These are phyloP conservation scores for Lophius piscatorius DNA, from an alignment of 2,113 vertebrate species.

Conservation along the genomic window DNA sequence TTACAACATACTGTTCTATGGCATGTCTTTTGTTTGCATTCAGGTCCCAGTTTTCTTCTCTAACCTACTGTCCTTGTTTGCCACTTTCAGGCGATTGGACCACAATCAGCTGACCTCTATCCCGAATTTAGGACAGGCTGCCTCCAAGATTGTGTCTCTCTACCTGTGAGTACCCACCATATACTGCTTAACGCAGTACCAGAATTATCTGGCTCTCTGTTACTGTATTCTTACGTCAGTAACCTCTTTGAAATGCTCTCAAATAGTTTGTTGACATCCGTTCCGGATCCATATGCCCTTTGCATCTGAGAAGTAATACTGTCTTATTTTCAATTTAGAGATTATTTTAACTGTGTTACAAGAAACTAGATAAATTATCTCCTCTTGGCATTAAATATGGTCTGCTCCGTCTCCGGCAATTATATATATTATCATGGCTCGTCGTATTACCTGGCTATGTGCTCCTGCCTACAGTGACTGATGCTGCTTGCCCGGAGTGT, in stretches of 20 bases:
- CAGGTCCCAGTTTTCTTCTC: background rate
- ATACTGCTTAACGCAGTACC: constrained; percentile 23
- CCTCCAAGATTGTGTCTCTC: constrained; percentile 80
- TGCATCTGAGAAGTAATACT: constrained; percentile 23
- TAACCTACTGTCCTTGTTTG: constrained; percentile 17
- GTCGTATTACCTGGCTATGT: constrained; percentile 28
- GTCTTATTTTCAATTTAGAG: background rate
- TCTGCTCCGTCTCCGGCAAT: constrained; percentile 23
- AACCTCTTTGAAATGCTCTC: constrained; percentile 52
- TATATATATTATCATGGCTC: constrained; percentile 27
- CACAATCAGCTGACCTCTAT: constrained; percentile 90
- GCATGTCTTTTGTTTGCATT: background rate
- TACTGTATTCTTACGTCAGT: constrained; percentile 47
- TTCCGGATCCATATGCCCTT: constrained; percentile 18
- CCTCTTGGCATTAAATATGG: constrained; percentile 3
- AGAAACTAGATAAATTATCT: constrained; percentile 8
- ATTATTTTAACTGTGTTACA: constrained; percentile 4
- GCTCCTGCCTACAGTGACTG: constrained; percentile 27
- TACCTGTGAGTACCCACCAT: constrained; percentile 87
- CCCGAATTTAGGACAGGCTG: constrained; percentile 85
- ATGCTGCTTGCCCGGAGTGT: constrained; percentile 37
- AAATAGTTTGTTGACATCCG: constrained; percentile 50
- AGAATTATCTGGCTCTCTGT: constrained; percentile 26
- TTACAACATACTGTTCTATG: too few relatives aligned
- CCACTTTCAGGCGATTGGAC: constrained; percentile 86